Percentiles rank a stretch among this genome's conserved stretches.
These are phyloP conservation scores for Drosophila demipolita DNA, from an alignment of 2,888 invertebrate genomes.

Conservation along the genomic window DNA sequence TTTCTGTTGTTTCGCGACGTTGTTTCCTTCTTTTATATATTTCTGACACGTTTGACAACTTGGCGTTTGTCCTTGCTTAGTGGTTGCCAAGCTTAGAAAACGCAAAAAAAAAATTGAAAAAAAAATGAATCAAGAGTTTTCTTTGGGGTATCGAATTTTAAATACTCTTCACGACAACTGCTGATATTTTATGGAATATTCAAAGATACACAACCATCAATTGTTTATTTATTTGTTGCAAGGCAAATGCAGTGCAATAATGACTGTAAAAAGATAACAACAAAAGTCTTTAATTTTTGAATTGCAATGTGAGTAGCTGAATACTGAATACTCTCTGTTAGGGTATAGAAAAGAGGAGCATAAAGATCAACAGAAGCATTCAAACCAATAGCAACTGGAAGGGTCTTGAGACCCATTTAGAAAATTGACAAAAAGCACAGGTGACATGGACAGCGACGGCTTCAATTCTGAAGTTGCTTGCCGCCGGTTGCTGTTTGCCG, in stretches of 20 bases:
- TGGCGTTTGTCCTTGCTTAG: constrained; percentile 23
- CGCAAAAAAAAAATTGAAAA: constrained; percentile 46
- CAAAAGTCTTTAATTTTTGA: neutral
- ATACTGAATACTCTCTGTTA: neutral
- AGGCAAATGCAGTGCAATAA: too few relatives aligned
- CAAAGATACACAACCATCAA: neutral
- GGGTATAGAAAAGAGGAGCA: constrained; percentile 19
- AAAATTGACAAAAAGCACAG: constrained; percentile 77
- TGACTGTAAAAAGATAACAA: too few relatives aligned
- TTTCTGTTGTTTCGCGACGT: constrained; percentile 21
- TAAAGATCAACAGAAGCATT: constrained; percentile 44
- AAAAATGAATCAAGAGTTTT: neutral
- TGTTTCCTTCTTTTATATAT: constrained; percentile 1
- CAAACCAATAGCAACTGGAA: constrained; percentile 20
- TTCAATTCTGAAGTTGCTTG: constrained; percentile 19
- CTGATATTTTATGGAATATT: neutral
- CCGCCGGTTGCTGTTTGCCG: constrained; percentile 3
- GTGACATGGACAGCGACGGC: constrained; percentile 40
- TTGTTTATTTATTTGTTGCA: too few relatives aligned
- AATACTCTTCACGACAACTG: neutral
- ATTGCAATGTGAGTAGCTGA: too few relatives aligned
- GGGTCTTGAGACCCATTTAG: constrained; percentile 66
- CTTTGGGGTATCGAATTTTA: neutral
- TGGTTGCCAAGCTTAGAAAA: constrained; percentile 22
- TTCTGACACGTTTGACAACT: constrained; percentile 49